Percentiles rank a stretch among this genome's conserved stretches.
Conservation (phyloP, 1,140 invertebrate species). For the Ruditapes philippinarum region DNA sequence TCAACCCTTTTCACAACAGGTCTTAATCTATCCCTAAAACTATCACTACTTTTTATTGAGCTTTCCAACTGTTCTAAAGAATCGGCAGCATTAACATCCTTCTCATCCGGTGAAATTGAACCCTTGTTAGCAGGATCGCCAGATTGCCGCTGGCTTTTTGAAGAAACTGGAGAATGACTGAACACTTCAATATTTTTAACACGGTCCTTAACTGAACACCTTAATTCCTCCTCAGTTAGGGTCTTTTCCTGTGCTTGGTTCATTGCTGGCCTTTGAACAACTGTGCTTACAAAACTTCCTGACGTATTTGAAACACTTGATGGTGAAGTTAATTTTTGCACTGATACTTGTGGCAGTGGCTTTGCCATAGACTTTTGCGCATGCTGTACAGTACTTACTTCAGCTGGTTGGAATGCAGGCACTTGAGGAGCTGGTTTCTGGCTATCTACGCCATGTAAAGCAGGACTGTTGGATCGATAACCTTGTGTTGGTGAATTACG, state of each 20-base stretch:
- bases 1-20: slow-evolving; percentile 56
- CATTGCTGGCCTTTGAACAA: slow-evolving; percentile 49
- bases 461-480: slow-evolving; percentile 32
- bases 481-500: slow-evolving; percentile 45
- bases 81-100: slow-evolving; percentile 15
- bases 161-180: slow-evolving; percentile 49
- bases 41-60: slow-evolving; percentile 36
- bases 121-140: neutral
- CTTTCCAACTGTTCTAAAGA: slow-evolving; percentile 61
- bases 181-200: slow-evolving; percentile 65
- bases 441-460: neutral
- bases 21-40: slow-evolving; percentile 51
- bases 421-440: slow-evolving; percentile 26
- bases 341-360: slow-evolving; percentile 1
- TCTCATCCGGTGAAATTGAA: neutral
- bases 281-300: slow-evolving; percentile 51
- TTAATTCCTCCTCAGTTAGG: neutral
- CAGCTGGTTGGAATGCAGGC: slow-evolving; percentile 45
- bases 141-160: neutral
- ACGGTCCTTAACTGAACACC: slow-evolving; percentile 68
- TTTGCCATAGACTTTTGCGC: slow-evolving; percentile 35
- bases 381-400: slow-evolving; percentile 39
- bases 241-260: neutral
- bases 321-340: neutral
- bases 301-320: neutral